Conservation (phyloP, 2,888 invertebrate genomes). For the Hemicrepidius hirtus region DNA sequence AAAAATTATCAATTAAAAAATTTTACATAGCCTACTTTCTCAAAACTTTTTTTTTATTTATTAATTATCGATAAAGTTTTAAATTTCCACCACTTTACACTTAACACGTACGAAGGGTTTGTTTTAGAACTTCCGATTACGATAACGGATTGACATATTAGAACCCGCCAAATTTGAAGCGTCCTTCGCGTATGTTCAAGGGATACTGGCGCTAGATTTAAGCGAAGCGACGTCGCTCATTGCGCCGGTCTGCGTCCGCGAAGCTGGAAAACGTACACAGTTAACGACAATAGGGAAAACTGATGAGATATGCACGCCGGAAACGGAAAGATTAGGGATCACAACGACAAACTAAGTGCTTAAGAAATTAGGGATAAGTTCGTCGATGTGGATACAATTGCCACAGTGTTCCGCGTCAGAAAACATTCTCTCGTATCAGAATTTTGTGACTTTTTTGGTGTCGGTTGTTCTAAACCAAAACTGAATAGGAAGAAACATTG, state of each 20-base stretch:
- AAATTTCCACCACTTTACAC: not conserved
- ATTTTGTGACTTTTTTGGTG: slow-evolving; percentile 5
- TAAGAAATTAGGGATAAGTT: slow-evolving; percentile 56
- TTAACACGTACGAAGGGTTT: not conserved
- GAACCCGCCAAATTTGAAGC: slow-evolving; percentile 38
- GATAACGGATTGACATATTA: slow-evolving; percentile 22
- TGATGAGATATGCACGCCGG: slow-evolving; percentile 57
- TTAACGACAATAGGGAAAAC: slow-evolving; percentile 55
- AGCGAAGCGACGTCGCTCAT: slow-evolving; percentile 47
- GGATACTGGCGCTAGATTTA: slow-evolving; percentile 55
- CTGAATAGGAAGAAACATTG: slow-evolving; percentile 1
- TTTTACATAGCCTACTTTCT: not conserved
- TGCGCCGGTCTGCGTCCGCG: slow-evolving; percentile 58
- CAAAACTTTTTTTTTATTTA: not conserved
- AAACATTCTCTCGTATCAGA: slow-evolving; percentile 17
- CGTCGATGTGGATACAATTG: slow-evolving; percentile 47
- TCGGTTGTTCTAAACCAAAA: slow-evolving; percentile 2
- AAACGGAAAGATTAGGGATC: slow-evolving; percentile 59
- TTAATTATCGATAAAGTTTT: not conserved
- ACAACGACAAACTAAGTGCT: slow-evolving; percentile 59
- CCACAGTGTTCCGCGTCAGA: not conserved
- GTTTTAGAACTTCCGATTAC: slow-evolving; percentile 12
- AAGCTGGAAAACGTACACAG: slow-evolving; percentile 54
- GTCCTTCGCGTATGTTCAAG: slow-evolving; percentile 47
- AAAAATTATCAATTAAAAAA: not conserved